Evolutionary conservation across 2,888 invertebrate species (phyloP).

Genomic region (Euzophera pinguis): DNA sequence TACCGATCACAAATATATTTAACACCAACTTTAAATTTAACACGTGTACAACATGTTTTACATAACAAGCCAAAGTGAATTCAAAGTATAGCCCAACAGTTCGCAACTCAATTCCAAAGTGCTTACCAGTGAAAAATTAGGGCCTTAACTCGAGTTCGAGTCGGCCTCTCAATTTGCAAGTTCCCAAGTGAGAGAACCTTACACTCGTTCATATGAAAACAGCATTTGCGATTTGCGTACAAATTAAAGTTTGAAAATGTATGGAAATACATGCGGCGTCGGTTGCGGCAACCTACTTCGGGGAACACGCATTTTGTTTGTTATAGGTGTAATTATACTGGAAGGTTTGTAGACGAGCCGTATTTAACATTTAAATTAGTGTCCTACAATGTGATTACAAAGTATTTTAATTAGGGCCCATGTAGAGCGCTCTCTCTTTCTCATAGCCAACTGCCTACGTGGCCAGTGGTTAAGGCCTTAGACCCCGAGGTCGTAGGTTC

Average conservation of each 20-base stretch:
- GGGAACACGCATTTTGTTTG: slow-evolving; percentile 5
- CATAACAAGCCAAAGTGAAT: no score
- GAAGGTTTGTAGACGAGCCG: background rate
- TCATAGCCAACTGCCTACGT: no score
- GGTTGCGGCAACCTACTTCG: background rate
- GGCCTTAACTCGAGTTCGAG: background rate
- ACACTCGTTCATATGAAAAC: background rate
- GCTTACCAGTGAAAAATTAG: slow-evolving; percentile 5
- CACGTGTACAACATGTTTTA: no score
- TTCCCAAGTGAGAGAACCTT: slow-evolving; percentile 2
- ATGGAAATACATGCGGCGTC: slow-evolving; percentile 12
- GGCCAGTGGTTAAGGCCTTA: no score
- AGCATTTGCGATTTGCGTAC: slow-evolving; percentile 15
- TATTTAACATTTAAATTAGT: background rate
- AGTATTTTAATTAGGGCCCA: background rate
- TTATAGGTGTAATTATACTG: background rate
- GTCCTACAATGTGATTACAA: background rate
- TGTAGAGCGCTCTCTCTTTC: background rate
- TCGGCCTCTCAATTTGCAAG: background rate
- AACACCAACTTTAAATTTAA: no score
- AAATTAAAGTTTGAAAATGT: slow-evolving; percentile 14
- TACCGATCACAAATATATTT: no score
- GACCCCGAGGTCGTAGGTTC: no score
- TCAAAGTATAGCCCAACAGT: no score
- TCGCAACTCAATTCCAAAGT: slow-evolving; percentile 1